Conservation (phyloP, 1,140 invertebrate species). For the Platyscapa corneri region DNA sequence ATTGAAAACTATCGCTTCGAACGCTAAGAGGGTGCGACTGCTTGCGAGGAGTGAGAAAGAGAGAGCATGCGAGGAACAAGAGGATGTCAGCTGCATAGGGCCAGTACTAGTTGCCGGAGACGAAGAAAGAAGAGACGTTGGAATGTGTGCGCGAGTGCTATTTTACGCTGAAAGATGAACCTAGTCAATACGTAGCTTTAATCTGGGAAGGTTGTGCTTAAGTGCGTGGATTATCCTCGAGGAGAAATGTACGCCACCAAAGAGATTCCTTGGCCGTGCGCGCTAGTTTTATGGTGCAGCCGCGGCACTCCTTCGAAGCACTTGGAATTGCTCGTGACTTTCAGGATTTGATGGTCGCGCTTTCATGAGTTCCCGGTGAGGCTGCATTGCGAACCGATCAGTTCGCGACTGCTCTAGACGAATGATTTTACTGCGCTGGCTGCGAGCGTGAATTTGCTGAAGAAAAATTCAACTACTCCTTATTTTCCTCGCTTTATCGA, state of each 20-base stretch:
- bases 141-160: conserved; percentile 28
- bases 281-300: no score
- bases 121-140: background rate
- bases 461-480: no score
- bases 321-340: background rate
- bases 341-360: background rate
- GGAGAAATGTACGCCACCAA: background rate
- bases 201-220: conserved; percentile 57
- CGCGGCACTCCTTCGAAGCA: no score
- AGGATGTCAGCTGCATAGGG: conserved; percentile 23
- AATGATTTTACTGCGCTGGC: no score
- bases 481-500: no score
- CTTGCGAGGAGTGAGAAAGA: conserved; percentile 5
- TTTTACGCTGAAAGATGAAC: conserved; percentile 58
- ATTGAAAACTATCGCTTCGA: conserved; percentile 44
- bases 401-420: no score
- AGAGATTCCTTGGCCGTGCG: no score
- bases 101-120: background rate
- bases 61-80: background rate
- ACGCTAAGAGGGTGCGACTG: conserved; percentile 24
- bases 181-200: conserved; percentile 75
- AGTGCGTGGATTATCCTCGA: background rate
- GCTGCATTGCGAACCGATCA: background rate
- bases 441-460: no score
- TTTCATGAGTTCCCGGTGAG: background rate